Evolutionary conservation across 2,888 invertebrate species (phyloP), one percentile per base, ranked within the genome.

Genomic region (Cantharis lateralis): DNA sequence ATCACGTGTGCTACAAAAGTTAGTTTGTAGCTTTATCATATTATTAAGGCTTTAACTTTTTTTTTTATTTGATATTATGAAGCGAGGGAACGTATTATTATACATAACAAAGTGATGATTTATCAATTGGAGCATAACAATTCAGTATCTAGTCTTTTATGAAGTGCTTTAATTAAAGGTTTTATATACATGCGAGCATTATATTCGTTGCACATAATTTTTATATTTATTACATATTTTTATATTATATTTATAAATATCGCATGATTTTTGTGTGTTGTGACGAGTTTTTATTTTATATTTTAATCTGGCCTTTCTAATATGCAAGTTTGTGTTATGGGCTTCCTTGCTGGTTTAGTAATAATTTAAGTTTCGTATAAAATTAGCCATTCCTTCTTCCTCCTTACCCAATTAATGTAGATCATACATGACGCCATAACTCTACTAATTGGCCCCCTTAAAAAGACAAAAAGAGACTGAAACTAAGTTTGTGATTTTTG

Each of bases 91-190:
- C 64, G 71, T 32, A 68, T 71, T 68, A 75, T 68, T 75, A 48
- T 75, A 48, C 9, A 26, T 61, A 71, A 74, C 72, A 62, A 76
- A 74, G 20, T 68, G 66, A 74, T 74, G 71, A 71, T 78, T 69
- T 75, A 66, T 24, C 20, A 66, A 20, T 24, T 66, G 20, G 16
- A 66, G 20, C 64, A 66, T 66, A 66, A 66, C 64, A 66, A 66
- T 66, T 66, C 64, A 66, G 75, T 72, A 75, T 78, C 78, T 78
- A 78, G 78, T 78, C 78, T 70, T 78, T 78, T 70, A 72, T 75
- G 70, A 78, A 77, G 70, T 78, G 74, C 74, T 78, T 78, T 78
- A 75, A 74, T 74, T 68, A 61, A 15, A 71, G 48, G 48, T 48
- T 48, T 48, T 74, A 77, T 73, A 18, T 77, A 64, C 73, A 77